Conservation (phyloP, 2,888 invertebrate species). For the Diarsia mendica region DNA sequence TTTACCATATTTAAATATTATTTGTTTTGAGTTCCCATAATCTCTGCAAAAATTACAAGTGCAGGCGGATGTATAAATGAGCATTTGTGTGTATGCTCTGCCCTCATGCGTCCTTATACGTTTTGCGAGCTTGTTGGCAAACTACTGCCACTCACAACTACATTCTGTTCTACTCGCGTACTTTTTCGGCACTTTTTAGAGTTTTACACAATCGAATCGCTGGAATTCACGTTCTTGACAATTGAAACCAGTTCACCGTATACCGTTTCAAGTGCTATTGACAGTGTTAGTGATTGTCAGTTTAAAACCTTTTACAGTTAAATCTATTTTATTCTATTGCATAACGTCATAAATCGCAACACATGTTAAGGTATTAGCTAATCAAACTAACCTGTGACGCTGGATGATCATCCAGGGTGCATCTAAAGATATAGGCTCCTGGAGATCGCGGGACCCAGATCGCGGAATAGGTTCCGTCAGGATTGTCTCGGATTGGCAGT, state of each 20-base stretch:
- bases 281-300: background rate
- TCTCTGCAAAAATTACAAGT: background rate
- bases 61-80: no score
- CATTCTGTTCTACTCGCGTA: no score
- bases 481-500: constrained; percentile 94
- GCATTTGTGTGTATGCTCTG: no score
- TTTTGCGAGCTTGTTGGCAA: no score
- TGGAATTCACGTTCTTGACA: background rate
- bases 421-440: constrained; percentile 97
- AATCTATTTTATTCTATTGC: background rate
- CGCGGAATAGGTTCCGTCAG: constrained; percentile 95
- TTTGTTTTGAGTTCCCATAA: background rate
- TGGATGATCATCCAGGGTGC: constrained; percentile 96
- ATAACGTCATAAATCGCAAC: background rate
- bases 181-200: background rate
- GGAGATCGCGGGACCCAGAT: constrained; percentile 97
- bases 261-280: background rate
- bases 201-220: background rate
- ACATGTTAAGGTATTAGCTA: background rate
- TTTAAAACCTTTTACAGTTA: background rate
- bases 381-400: constrained; percentile 90
- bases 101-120: no score
- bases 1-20: background rate
- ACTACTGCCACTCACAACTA: no score
- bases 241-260: background rate